Conservation (phyloP, 2,888 invertebrate genomes). For the Agrilus biguttatus region DNA sequence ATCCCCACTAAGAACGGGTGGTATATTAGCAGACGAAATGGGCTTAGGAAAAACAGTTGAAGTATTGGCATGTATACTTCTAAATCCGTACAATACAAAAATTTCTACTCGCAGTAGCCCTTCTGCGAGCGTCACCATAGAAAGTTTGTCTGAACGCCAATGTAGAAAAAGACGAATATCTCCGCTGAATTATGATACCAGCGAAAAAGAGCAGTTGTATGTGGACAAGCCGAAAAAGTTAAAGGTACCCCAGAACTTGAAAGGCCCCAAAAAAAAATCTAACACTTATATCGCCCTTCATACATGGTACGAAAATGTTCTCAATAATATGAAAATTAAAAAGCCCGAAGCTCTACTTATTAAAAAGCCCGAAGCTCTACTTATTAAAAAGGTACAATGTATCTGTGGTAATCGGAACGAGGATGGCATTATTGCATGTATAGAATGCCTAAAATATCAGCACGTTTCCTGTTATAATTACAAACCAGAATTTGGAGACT, state of each 20-base stretch:
- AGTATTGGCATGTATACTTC: slow-evolving; percentile 48
- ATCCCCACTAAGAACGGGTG: slow-evolving; percentile 38
- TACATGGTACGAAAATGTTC: slow-evolving; percentile 21
- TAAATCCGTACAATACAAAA: slow-evolving; percentile 29
- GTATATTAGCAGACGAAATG: slow-evolving; percentile 71
- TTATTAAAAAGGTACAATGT: slow-evolving; percentile 21
- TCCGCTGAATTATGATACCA: slow-evolving; percentile 1
- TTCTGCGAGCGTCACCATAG: neutral
- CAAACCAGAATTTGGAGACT: slow-evolving; percentile 29
- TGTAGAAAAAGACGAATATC: slow-evolving; percentile 3
- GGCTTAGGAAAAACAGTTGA: slow-evolving; percentile 72
- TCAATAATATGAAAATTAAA: slow-evolving; percentile 12
- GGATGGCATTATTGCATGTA: slow-evolving; percentile 32
- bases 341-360: neutral
- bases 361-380: slow-evolving; percentile 2
- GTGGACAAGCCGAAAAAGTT: slow-evolving; percentile 13
- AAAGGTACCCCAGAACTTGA: slow-evolving; percentile 15
- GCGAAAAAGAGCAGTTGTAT: slow-evolving; percentile 4
- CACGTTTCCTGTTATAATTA: slow-evolving; percentile 47
- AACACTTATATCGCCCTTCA: slow-evolving; percentile 16
- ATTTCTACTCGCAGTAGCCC: neutral
- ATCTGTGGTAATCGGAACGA: slow-evolving; percentile 27
- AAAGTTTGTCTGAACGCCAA: slow-evolving; percentile 1
- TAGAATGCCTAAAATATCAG: slow-evolving; percentile 42
- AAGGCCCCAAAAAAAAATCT: slow-evolving; percentile 15